Conservation (phyloP, 2,797 vertebrate species). For the Coendou prehensilis region DNA sequence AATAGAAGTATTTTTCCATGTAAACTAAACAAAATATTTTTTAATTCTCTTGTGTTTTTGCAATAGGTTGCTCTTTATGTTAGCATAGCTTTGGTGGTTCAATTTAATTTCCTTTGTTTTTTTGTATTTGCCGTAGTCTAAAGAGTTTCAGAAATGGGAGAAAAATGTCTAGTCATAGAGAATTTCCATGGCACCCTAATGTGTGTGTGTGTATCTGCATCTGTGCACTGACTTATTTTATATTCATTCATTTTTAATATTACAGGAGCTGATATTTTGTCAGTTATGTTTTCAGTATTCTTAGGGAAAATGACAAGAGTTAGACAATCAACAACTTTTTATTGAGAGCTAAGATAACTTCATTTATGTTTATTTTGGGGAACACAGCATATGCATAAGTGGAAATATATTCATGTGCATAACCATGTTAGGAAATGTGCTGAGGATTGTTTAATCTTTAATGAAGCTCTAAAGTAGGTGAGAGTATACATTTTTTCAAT, state of each 20-base stretch:
- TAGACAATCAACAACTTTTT: background rate
- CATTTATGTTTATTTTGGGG: background rate
- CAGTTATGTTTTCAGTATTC: background rate
- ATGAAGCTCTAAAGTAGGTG: background rate
- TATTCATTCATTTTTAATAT: background rate
- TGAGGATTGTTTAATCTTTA: conserved; percentile 4
- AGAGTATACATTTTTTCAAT: background rate
- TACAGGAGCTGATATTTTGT: background rate
- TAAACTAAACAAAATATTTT: background rate
- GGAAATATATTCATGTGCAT: background rate
- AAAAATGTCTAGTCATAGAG: background rate
- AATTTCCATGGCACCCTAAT: background rate
- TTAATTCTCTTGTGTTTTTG: background rate
- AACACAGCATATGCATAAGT: background rate
- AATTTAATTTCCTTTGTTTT: background rate
- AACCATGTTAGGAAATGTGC: background rate
- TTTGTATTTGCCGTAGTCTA: background rate
- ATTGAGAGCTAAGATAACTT: background rate
- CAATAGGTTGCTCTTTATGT: background rate
- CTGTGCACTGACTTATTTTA: background rate
- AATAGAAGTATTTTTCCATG: background rate
- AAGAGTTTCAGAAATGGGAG: background rate
- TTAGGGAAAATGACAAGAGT: background rate
- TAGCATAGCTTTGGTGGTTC: background rate
- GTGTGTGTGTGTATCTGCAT: background rate